Base-by-base conservation (phyloP, 2,113 vertebrate genomes). In the Amazona vittata region DNA sequence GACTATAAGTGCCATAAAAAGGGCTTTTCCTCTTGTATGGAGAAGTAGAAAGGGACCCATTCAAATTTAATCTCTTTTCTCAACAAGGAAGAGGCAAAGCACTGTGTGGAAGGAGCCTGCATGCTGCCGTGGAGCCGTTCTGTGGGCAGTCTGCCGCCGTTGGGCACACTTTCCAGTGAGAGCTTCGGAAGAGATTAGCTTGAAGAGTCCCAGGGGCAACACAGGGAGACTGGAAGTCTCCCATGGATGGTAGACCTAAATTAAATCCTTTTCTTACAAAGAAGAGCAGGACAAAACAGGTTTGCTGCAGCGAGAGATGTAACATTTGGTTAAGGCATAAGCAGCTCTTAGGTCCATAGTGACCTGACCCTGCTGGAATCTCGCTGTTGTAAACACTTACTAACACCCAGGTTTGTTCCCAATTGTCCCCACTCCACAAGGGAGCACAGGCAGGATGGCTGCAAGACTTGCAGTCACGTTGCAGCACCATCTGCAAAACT, bases 361-460 rank as follows among this genome's bases (percentile, higher is more conserved):
- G 43, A 63, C 39, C 43, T 5, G 44, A 31, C 8, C 46, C 39
- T 60, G 35, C 43, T 62, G 18, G 80, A 43, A 29, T 4, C 33
- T 50, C 11, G 2, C n/a, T n/a, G 59, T 2, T 14, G 43, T 16
- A 22, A 41, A 16, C 3, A 13, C 18, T 39, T 9, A 11, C 7
- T 2, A 52, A 44, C 15, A 5, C 43, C 1, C 3, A 0, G 60
- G 33, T 21, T 47, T 19, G 37, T 47, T 74, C 81, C 12, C 1
- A 1, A 0, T 44, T 37, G 28, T 92, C 64, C 20, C 28, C 6
- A 11, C 65, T 33, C 29, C 7, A 1, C 1, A 5, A 3, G 0
- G 11, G 62, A 24, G 35, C 46, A 4, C 6, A 7, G 53, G 53
- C 37, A 3, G 68, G 52, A 2, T 0, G 49, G 65, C 46, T 15